Base-by-base conservation (phyloP, 2,113 vertebrate genomes). In the Phaethornis superciliosus region DNA sequence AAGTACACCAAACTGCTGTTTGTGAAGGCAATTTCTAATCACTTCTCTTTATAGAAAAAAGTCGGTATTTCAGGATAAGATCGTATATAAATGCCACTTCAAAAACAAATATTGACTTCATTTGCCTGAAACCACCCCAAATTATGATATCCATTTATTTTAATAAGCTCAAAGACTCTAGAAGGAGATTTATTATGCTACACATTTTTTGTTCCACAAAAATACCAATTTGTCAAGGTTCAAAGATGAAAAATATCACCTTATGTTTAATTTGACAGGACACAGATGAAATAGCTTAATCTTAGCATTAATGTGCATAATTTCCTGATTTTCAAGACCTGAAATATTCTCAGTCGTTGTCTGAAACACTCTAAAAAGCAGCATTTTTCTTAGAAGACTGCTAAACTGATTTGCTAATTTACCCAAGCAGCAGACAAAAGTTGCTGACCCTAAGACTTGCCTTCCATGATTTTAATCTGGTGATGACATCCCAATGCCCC, bases 161-260 rank as follows among this genome's bases (percentile, higher is more conserved):
- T 72, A 88, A 77, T 85, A 89, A 65, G 30, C 30, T 60, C 63
- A 80, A 81, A 77, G 20, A 44, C n/a, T 91, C 27, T 23, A 80
- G 46, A 82, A 85, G 44, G 14, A 72, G 46, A 91, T 82, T 88
- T 89, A 88, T 77, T 77, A 70, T 8, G 12, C 40, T 89, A 27
- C 0, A 0, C 51, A 21, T 8, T 72, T 77, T 67, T 87, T 82
- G 42, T 76, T 90, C 40, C 20, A 6, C 40, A 90, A 91, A 95
- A 88, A 85, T 15, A 87, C 15, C 59, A 52, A 71, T 95, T 94
- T 87, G 23, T 94, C 91, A 86, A 85, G 65, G 81, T 81, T 91
- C 28, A 91, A 87, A 63, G 16, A 75, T 56, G 47, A 91, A 94
- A 79, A 91, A 87, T 79, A 93, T 32, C 72, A 89, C 65, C 18